These are phyloP conservation scores for Thysanoteuthis rhombus DNA, from an alignment of 2,888 invertebrate species.

Conservation along the genomic window DNA sequence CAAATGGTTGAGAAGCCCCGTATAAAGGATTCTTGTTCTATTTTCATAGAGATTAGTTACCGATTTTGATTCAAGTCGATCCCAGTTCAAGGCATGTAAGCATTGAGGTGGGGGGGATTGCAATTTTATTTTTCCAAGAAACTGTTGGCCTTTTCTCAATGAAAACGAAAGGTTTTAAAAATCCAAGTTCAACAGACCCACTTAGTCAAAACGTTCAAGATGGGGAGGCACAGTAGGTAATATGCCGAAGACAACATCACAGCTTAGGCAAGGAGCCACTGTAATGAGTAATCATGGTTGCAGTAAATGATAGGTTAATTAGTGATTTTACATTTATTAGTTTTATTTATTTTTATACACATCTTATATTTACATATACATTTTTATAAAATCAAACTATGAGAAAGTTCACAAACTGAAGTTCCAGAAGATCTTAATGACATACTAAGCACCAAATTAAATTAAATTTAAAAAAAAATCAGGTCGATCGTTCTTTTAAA, in stretches of 20 bases:
- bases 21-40: too few relatives aligned
- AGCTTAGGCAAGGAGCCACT: neutral
- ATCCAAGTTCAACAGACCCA: too few relatives aligned
- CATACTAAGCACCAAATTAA: neutral
- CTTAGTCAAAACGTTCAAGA: neutral
- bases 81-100: too few relatives aligned
- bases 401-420: neutral
- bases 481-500: neutral
- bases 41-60: too few relatives aligned
- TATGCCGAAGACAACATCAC: neutral
- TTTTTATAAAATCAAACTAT: neutral
- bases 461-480: neutral
- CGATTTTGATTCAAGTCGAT: too few relatives aligned
- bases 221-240: neutral
- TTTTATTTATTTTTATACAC: neutral
- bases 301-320: slow-evolving; percentile 12
- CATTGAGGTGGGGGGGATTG: too few relatives aligned
- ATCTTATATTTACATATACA: neutral
- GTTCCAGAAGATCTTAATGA: neutral
- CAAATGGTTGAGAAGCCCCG: too few relatives aligned
- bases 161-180: too few relatives aligned
- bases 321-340: neutral
- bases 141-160: too few relatives aligned
- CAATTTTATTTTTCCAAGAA: too few relatives aligned
- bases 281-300: neutral